Base-by-base conservation (phyloP, 2,888 invertebrate species). In the Drosophila lutescens region DNA sequence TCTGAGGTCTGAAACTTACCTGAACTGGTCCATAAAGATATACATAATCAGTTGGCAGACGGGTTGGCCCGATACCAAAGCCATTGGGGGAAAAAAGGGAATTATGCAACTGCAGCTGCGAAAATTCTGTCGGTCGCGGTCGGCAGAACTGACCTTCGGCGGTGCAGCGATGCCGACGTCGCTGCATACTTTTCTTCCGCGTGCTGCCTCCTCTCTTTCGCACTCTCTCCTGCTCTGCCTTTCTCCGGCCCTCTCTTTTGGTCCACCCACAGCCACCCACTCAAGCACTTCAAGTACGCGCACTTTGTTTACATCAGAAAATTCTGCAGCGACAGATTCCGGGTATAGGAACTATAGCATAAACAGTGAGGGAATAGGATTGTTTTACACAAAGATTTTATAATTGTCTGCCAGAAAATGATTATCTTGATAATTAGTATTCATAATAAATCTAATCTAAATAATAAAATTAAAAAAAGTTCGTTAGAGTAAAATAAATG, bases 91-190 rank as follows among this genome's bases (percentile, higher is more conserved):
- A 56, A 59, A 73, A 47, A 34, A 36, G 41, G 26, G 65, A 76
- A 85, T 90, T 78, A 85, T 89, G 88, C 86, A 82, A 76, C 77
- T 77, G 79, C 81, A 77, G 38, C 54, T 74, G 74, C 62, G 69
- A 74, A 66, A 73, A 61, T 67, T 81, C 44, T 87, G 53, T 41
- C 47, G 54, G 73, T 61, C 50, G 73, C 56, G 71, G 71, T 69
- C 50, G 55, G 26, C 76, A 70, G 40, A 71, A 76, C 60, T 76
- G 89, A 89, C 83, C 89, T 83, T 83, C 89, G 88, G 61, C 54
- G 69, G 43, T 81, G 86, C 82, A 85, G 43, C 57, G 34, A 36
- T 26, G 61, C 36, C 60, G 63, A 12, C 66, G 66, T 13, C 61
- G 62, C 53, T 85, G 79, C 72, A 71, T 60, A 62, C 53, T 54